Evolutionary conservation across 2,888 invertebrate genomes (phyloP).

Genomic region (Agriotes lineatus): DNA sequence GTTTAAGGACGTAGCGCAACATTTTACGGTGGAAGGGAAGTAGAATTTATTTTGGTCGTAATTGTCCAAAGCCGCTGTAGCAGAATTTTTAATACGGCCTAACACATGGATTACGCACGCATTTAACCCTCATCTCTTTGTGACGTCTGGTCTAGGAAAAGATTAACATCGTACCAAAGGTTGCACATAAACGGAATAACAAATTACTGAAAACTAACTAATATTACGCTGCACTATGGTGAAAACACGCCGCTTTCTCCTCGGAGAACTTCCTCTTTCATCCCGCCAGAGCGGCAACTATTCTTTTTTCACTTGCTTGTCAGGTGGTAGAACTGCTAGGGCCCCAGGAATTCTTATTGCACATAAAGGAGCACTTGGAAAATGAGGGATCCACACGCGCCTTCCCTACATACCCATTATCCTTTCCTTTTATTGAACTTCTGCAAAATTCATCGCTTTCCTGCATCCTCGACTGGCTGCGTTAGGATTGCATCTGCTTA

Average conservation of each 20-base stretch:
- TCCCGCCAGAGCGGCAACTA: not conserved
- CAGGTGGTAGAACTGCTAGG: conserved; percentile 13
- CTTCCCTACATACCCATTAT: conserved; percentile 34
- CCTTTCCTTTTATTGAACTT: conserved; percentile 33
- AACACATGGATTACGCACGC: too few relatives aligned
- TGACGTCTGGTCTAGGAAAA: not conserved
- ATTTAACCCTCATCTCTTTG: too few relatives aligned
- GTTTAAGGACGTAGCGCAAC: too few relatives aligned
- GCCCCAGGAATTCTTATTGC: conserved; percentile 28
- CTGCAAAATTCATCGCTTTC: conserved; percentile 31
- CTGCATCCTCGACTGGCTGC: conserved; percentile 14
- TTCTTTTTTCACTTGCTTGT: conserved; percentile 1
- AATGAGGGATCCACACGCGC: conserved; percentile 35
- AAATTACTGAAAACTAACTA: conserved; percentile 2
- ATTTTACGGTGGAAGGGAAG: too few relatives aligned
- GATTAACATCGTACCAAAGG: not conserved
- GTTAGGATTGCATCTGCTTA: conserved; percentile 23
- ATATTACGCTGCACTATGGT: too few relatives aligned
- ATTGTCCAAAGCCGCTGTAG: too few relatives aligned
- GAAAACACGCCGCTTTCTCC: too few relatives aligned
- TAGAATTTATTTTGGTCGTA: too few relatives aligned
- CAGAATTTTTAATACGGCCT: too few relatives aligned
- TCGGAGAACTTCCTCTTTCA: too few relatives aligned
- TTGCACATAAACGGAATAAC: not conserved
- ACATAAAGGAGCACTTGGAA: conserved; percentile 35